A percentile compares a stretch with the other conserved stretches of the same genome.
These are phyloP conservation scores for Zootoca vivipara DNA, from an alignment of 2,113 vertebrate species.

Conservation along the genomic window DNA sequence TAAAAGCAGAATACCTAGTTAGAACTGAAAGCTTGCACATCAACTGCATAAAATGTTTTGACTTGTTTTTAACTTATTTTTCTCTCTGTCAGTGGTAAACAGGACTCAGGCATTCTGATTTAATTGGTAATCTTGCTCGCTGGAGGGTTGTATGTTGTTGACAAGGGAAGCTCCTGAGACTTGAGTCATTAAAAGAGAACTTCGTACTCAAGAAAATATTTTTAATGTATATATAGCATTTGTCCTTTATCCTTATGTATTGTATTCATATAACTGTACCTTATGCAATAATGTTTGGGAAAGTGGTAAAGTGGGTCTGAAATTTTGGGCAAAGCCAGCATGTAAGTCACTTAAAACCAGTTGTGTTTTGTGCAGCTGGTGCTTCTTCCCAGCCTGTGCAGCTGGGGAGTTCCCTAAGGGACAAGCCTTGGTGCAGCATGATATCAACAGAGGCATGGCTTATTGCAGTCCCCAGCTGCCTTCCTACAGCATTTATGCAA, in stretches of 20 bases:
- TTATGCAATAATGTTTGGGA: neutral
- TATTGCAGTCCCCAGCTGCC: neutral
- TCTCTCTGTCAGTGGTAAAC: neutral
- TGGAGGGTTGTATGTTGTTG: constrained; percentile 27
- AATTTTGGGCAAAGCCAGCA: neutral
- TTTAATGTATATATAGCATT: neutral
- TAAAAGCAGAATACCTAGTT: neutral
- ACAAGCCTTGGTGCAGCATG: too few relatives aligned
- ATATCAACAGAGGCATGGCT: constrained; percentile 19
- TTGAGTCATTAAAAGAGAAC: neutral
- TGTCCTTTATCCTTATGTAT: neutral
- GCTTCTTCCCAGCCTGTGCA: neutral
- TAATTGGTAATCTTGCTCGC: constrained; percentile 42
- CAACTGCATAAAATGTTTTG: neutral
- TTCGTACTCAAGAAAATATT: neutral
- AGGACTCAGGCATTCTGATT: constrained; percentile 28
- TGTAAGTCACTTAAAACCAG: too few relatives aligned
- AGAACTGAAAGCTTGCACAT: neutral
- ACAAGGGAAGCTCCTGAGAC: constrained; percentile 21
- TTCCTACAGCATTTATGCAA: neutral
- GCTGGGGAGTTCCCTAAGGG: neutral
- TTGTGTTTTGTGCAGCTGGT: neutral
- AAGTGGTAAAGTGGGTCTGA: too few relatives aligned
- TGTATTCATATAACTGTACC: too few relatives aligned
- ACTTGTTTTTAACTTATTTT: constrained; percentile 33